A percentile compares a stretch with the other conserved stretches of the same genome.
Conservation (phyloP, 2,113 vertebrate genomes). For the Chloropsis hardwickii region DNA sequence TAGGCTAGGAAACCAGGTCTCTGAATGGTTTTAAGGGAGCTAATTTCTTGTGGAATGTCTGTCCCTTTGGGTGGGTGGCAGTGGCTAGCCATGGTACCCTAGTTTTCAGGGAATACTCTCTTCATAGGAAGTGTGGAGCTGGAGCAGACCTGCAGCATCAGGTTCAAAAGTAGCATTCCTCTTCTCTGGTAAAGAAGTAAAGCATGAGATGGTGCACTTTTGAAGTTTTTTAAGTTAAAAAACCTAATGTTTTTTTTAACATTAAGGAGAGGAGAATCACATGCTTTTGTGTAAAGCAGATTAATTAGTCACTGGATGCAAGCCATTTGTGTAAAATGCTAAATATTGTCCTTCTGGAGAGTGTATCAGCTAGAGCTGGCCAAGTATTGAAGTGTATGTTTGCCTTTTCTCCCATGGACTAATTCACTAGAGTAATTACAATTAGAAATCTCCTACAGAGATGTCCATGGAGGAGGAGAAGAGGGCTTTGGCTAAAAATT, state of each 20-base stretch:
- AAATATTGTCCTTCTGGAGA: slow-evolving; percentile 32
- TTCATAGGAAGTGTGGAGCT: neutral
- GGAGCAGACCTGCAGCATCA: neutral
- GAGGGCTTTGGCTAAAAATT: neutral
- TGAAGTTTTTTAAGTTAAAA: neutral
- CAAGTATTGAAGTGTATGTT: neutral
- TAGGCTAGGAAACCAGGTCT: neutral
- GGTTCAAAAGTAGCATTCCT: neutral
- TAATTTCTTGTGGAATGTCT: neutral
- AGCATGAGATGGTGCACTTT: neutral
- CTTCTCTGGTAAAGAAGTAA: neutral
- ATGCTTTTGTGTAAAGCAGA: neutral
- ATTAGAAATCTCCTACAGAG: slow-evolving; percentile 15
- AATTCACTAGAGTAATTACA: slow-evolving; percentile 26
- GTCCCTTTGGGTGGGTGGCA: neutral
- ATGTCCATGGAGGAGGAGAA: neutral
- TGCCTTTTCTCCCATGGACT: neutral
- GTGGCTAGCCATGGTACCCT: neutral
- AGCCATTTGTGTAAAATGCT: neutral
- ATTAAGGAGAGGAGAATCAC: neutral
- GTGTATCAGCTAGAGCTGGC: neutral
- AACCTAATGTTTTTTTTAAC: neutral
- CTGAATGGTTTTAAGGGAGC: neutral
- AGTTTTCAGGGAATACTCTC: neutral
- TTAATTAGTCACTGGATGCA: slow-evolving; percentile 17